Base-by-base conservation (phyloP, 92 coral and sea anemone species). In the Anthopleura xanthogrammica region DNA sequence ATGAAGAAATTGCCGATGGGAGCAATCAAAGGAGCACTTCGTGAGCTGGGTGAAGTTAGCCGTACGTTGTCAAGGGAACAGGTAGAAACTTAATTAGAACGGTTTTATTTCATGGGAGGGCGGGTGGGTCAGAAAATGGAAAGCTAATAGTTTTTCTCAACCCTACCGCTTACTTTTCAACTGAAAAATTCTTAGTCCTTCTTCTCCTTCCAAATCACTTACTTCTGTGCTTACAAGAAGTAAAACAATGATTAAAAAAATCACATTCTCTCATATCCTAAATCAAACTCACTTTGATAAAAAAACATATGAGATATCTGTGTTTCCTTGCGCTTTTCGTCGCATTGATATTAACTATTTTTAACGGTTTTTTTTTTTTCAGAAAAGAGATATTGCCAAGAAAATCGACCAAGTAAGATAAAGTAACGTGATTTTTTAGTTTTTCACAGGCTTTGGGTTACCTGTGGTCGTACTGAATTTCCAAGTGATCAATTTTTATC, bases 61-160 rank as follows among this genome's bases (percentile, higher is more conserved):
- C 16, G n/a, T 40, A 12, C 72, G 50, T 16, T 82, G 29, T n/a
- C 70, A 19, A 52, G 14, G 12, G 85, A 72, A 75, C 85, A 82
- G 85, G 85, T 82, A 54, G 2, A 58, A 40, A 52, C 24, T 39
- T 14, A 20, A 4, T 62, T 16, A 57, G 19, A 13, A 58, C 64
- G 23, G 9, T 62, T 62, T 6, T 62, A 20, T 46, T 46, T 46
- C 3, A 5, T 46, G 9, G 9, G 50, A 46, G 50, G 50, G 50
- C 5, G 6, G 7, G 50, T 5, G 5, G 50, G 50, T 5, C 5
- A 46, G 50, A 46, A 46, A 46, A 46, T 5, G 50, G 36, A 5
- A 46, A 46, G 50, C 50, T 46, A 46, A 46, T 9, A 46, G 9
- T 5, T 46, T 46, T 46, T 46, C 7, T 46, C 50, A 9, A 46